Conservation (phyloP, 2,797 vertebrate genomes). For the Orestias chungarensis region DNA sequence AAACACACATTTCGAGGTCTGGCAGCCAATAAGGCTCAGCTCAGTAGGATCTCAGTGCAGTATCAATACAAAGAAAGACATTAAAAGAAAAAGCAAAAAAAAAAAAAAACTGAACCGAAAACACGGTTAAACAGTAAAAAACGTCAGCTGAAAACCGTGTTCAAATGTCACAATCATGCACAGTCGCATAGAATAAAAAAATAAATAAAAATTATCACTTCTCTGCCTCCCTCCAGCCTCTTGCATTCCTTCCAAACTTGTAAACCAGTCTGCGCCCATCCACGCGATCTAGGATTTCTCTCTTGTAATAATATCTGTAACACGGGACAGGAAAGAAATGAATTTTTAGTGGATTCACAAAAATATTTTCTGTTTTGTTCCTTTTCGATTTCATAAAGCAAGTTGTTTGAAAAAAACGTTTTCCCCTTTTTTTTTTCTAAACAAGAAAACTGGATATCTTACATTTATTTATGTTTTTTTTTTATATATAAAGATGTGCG, state of each 20-base stretch:
- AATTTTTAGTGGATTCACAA: background rate
- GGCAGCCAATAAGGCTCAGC: conserved; percentile 36
- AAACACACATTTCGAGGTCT: conserved; percentile 33
- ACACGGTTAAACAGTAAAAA: conserved; percentile 54
- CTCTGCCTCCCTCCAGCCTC: conserved; percentile 94
- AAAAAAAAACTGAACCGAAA: conserved; percentile 15
- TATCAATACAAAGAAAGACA: conserved; percentile 35
- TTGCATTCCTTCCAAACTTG: conserved; percentile 97
- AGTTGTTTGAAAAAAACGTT: background rate
- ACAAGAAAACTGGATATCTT: background rate
- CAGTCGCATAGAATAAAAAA: conserved; percentile 55
- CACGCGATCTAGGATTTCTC: conserved; percentile 96
- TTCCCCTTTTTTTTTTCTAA: background rate
- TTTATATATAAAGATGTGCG: background rate
- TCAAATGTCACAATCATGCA: conserved; percentile 40
- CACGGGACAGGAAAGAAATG: conserved; percentile 10
- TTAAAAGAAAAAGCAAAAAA: conserved; percentile 17
- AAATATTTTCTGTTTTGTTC: background rate
- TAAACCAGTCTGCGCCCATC: conserved; percentile 97
- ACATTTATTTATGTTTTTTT: background rate
- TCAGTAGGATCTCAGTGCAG: conserved; percentile 44
- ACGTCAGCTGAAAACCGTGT: conserved; percentile 29
- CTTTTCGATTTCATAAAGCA: background rate
- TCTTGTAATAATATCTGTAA: conserved; percentile 97
- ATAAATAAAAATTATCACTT: conserved; percentile 78